A percentile compares a stretch with the other conserved stretches of the same genome.
These are phyloP conservation scores for Colistium nudipinnis DNA, from an alignment of 2,113 vertebrate genomes.

Conservation along the genomic window DNA sequence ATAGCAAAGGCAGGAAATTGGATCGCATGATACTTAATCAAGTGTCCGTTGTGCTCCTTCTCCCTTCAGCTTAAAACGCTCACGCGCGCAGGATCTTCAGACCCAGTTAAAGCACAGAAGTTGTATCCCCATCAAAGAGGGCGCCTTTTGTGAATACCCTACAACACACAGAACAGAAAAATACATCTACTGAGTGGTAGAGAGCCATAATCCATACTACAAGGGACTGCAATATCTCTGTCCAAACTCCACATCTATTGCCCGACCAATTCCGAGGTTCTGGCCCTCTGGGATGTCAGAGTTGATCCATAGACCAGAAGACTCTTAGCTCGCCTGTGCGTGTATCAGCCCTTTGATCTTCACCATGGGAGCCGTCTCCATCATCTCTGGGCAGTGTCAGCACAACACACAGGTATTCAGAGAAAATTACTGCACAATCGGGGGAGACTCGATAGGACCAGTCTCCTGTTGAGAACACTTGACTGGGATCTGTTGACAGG, in stretches of 20 bases:
- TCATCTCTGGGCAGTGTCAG: slow-evolving; percentile 56
- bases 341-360: slow-evolving; percentile 59
- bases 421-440: slow-evolving; percentile 64
- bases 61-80: neutral
- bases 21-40: neutral
- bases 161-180: slow-evolving; percentile 34
- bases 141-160: slow-evolving; percentile 13
- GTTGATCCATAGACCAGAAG: slow-evolving; percentile 45
- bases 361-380: slow-evolving; percentile 46
- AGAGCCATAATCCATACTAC: slow-evolving; percentile 20
- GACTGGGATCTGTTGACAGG: slow-evolving; percentile 41
- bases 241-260: neutral
- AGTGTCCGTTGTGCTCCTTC: neutral
- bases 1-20: neutral
- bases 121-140: neutral
- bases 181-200: slow-evolving; percentile 6
- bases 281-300: slow-evolving; percentile 34
- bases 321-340: slow-evolving; percentile 30
- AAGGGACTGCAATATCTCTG: slow-evolving; percentile 25
- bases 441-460: slow-evolving; percentile 44
- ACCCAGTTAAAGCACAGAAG: neutral
- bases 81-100: neutral
- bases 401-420: slow-evolving; percentile 47
- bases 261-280: slow-evolving; percentile 32
- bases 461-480: slow-evolving; percentile 42